A percentile compares a stretch with the other conserved stretches of the same genome.
These are phyloP conservation scores for Ericerus pela DNA, from an alignment of 1,140 invertebrate genomes.

Conservation along the genomic window DNA sequence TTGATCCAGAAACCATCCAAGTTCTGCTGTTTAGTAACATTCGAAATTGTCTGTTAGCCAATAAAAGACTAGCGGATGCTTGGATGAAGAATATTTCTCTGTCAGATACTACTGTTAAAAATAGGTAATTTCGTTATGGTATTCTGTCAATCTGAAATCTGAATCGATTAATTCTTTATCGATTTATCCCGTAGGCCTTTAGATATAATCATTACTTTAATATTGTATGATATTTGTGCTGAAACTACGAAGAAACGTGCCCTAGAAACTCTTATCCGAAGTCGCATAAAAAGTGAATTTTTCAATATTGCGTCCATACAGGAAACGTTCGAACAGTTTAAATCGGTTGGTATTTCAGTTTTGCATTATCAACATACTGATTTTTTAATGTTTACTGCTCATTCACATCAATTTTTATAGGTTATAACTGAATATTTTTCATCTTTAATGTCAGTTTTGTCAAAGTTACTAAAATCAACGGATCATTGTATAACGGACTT, in stretches of 20 bases:
- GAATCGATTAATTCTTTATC: slow-evolving; percentile 13
- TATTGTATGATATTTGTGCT: slow-evolving; percentile 19
- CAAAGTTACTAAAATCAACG: slow-evolving; percentile 20
- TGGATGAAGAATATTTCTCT: slow-evolving; percentile 25
- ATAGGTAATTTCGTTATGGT: slow-evolving; percentile 19
- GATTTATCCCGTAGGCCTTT: no score
- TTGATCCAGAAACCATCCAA: slow-evolving; percentile 6
- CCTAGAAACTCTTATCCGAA: slow-evolving; percentile 19
- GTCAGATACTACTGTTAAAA: slow-evolving; percentile 14
- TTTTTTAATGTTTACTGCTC: neutral
- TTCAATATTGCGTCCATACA: slow-evolving; percentile 19
- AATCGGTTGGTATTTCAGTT: slow-evolving; percentile 14
- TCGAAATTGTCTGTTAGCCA: slow-evolving; percentile 19
- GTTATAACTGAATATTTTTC: slow-evolving; percentile 23
- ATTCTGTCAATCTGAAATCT: neutral
- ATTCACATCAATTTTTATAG: slow-evolving; percentile 16
- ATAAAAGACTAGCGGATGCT: slow-evolving; percentile 19
- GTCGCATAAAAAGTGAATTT: slow-evolving; percentile 17
- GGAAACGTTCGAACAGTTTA: slow-evolving; percentile 18
- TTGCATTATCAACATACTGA: neutral
- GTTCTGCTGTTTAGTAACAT: slow-evolving; percentile 17
- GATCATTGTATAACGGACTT: slow-evolving; percentile 21
- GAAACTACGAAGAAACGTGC: slow-evolving; percentile 18
- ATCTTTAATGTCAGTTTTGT: slow-evolving; percentile 21
- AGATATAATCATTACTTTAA: slow-evolving; percentile 23